Evolutionary conservation across 2,113 vertebrate genomes (phyloP).

Genomic region (Tretioscincus oriximinensis): DNA sequence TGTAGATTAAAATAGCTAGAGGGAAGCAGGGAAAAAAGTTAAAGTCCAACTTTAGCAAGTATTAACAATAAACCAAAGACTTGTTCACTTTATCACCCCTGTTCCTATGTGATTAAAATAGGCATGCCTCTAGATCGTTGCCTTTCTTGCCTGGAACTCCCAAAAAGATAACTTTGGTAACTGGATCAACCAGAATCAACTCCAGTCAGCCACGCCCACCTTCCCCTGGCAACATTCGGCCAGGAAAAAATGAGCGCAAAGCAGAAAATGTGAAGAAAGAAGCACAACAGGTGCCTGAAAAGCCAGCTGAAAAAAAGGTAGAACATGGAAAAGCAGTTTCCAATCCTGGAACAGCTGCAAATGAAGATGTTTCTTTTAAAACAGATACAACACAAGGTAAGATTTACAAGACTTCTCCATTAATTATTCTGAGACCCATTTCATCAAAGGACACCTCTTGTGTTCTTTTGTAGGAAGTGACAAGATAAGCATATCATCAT

Average conservation of each 20-base stretch:
- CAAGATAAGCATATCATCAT: too few relatives aligned
- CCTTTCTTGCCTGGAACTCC: conserved; percentile 78
- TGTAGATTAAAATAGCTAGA: not conserved
- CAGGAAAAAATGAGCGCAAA: conserved; percentile 73
- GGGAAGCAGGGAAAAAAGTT: not conserved
- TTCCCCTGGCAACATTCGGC: conserved; percentile 88
- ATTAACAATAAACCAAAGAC: not conserved
- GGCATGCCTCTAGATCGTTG: conserved; percentile 73
- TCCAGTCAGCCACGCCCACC: conserved; percentile 66
- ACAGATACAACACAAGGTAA: conserved; percentile 63
- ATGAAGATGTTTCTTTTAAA: conserved; percentile 18
- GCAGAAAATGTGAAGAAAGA: conserved; percentile 70
- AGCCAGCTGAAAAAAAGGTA: conserved; percentile 34
- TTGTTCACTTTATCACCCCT: conserved; percentile 3
- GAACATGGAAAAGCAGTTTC: conserved; percentile 50
- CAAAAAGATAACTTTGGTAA: conserved; percentile 77
- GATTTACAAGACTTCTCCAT: not conserved
- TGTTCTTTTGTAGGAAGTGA: too few relatives aligned
- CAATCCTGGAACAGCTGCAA: conserved; percentile 42
- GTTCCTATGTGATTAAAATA: conserved; percentile 51
- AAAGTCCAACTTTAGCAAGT: not conserved
- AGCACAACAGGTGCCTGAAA: conserved; percentile 57
- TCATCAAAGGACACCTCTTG: not conserved
- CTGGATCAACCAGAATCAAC: conserved; percentile 67
- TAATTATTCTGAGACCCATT: not conserved